Percentiles rank a stretch among this genome's conserved stretches.
phyloP scores from a whole-genome alignment of 2,888 invertebrate genomes.

The Eupelmus urozonus region DNA sequence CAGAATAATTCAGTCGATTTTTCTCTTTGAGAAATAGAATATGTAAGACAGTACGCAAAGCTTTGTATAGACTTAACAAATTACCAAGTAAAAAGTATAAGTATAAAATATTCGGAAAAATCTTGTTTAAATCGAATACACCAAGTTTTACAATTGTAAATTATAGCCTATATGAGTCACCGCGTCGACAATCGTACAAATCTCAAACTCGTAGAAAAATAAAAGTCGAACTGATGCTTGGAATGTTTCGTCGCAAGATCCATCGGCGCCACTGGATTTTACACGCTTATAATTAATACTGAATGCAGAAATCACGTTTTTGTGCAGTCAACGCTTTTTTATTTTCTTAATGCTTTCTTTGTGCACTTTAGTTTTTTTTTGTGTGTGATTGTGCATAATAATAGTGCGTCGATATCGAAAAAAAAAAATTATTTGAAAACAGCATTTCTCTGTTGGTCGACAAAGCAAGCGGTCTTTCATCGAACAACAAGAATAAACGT shows the following conservation, averaged over 20 bases:
- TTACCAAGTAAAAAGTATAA: constrained; percentile 54
- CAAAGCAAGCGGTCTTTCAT: constrained; percentile 43
- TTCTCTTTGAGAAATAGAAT: constrained; percentile 54
- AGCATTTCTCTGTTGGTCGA: constrained; percentile 44
- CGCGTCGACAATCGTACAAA: constrained; percentile 53
- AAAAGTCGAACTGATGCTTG: constrained; percentile 54
- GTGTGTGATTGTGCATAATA: constrained; percentile 48
- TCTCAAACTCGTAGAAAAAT: constrained; percentile 56
- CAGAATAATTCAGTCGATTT: constrained; percentile 57
- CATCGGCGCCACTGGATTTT: constrained; percentile 52
- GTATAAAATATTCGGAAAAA: constrained; percentile 52
- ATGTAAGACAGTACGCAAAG: constrained; percentile 50
- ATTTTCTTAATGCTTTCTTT: constrained; percentile 28
- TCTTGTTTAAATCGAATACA: constrained; percentile 47
- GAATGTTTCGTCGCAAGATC: constrained; percentile 55
- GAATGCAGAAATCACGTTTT: constrained; percentile 61
- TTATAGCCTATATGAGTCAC: constrained; percentile 47
- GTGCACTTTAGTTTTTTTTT: constrained; percentile 49
- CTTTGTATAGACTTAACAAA: constrained; percentile 52
- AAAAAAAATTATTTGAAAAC: constrained; percentile 47
- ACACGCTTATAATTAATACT: constrained; percentile 58
- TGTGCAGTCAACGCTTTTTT: constrained; percentile 55
- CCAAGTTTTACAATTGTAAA: constrained; percentile 48
- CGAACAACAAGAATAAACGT: constrained; percentile 52
- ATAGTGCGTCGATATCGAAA: constrained; percentile 11